Conservation (phyloP, 2,888 invertebrate species). For the Tuta absoluta region DNA sequence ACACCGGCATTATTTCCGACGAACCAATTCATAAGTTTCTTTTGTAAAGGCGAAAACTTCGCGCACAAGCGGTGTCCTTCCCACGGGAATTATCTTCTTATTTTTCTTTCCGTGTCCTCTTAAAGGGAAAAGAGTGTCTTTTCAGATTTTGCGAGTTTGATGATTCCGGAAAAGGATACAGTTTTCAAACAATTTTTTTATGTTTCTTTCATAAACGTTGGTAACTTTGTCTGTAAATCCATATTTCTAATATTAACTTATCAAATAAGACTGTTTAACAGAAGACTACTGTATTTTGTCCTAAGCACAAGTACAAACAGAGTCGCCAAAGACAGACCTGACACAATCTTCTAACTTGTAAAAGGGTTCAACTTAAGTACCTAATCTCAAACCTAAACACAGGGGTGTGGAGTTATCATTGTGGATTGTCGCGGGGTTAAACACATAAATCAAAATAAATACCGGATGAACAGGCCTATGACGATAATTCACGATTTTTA, state of each 20-base stretch:
- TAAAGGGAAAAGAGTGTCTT: conserved; percentile 13
- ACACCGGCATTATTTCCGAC: conserved; percentile 14
- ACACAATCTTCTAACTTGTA: not conserved
- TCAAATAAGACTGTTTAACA: not conserved
- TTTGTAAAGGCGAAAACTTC: conserved; percentile 6
- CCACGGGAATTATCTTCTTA: conserved; percentile 23
- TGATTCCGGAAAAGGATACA: not conserved
- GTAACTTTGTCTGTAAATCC: too few relatives aligned
- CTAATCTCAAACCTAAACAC: conserved; percentile 26
- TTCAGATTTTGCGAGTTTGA: conserved; percentile 12
- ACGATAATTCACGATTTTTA: conserved; percentile 72
- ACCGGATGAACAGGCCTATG: conserved; percentile 51
- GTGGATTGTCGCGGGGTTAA: conserved; percentile 47
- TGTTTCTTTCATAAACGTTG: not conserved
- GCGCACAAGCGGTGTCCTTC: conserved; percentile 1
- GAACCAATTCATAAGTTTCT: conserved; percentile 23
- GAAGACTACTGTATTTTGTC: not conserved
- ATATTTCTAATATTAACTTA: too few relatives aligned
- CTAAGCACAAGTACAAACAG: not conserved
- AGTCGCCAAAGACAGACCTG: not conserved
- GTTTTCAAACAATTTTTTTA: not conserved
- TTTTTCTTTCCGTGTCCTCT: conserved; percentile 17
- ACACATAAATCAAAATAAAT: conserved; percentile 67
- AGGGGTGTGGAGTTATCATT: conserved; percentile 31
- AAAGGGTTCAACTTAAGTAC: conserved; percentile 26